Evolutionary conservation across 37 sponge, comb jelly and placozoan genomes (phyloP).

Genomic region (Theonella swinhoei): DNA sequence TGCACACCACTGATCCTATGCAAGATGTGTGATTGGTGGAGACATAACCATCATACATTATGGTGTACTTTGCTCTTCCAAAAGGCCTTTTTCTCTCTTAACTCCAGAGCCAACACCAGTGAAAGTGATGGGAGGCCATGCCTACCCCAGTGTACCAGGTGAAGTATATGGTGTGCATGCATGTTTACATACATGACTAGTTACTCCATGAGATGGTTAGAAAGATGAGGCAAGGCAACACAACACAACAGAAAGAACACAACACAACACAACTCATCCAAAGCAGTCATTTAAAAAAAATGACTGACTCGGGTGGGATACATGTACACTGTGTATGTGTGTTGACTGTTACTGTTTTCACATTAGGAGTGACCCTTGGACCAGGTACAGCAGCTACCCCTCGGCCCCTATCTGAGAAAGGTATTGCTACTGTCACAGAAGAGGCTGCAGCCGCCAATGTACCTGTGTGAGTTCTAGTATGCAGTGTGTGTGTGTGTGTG

Average conservation of each 20-base stretch:
- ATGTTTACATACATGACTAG: too few species aligned
- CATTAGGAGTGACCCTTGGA: conserved; percentile 26
- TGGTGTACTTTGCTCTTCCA: neutral
- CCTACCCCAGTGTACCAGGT: conserved; percentile 80
- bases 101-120: neutral
- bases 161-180: neutral
- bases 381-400: neutral
- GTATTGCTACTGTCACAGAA: neutral
- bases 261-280: too few species aligned
- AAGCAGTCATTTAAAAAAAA: too few species aligned
- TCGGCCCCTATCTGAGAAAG: neutral
- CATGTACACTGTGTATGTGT: too few species aligned
- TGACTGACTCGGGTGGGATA: too few species aligned
- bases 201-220: too few species aligned
- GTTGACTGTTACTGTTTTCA: neutral
- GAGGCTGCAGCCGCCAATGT: neutral
- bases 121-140: conserved; percentile 65
- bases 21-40: too few species aligned
- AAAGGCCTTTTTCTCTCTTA: neutral
- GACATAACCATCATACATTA: neutral
- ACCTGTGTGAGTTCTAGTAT: conserved; percentile 3
- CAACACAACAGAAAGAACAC: too few species aligned
- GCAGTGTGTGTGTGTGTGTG: too few species aligned
- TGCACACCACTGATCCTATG: too few species aligned
- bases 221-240: too few species aligned